A percentile compares a stretch with the other conserved stretches of the same genome.
Conservation (phyloP, 2,113 vertebrate species). For the Noturus placidus region DNA sequence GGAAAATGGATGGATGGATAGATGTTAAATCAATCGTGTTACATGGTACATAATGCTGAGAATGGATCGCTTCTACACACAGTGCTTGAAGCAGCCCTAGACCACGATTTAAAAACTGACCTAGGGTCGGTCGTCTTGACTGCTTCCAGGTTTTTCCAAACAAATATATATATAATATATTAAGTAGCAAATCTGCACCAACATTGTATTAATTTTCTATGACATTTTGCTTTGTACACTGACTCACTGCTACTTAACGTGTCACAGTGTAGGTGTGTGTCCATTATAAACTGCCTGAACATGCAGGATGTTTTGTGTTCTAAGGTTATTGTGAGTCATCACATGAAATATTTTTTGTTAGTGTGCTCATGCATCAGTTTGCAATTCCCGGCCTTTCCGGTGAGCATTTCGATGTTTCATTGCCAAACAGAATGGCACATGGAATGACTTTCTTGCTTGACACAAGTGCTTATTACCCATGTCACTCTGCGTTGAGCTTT, state of each 20-base stretch:
- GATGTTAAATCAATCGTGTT: background rate
- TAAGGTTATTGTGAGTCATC: background rate
- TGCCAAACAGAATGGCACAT: background rate
- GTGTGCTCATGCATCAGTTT: background rate
- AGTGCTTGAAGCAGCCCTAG: background rate
- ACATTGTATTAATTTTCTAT: background rate
- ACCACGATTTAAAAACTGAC: background rate
- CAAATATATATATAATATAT: background rate
- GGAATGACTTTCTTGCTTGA: constrained; percentile 35
- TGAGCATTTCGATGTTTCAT: background rate
- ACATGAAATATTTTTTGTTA: background rate
- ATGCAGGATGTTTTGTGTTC: constrained; percentile 16
- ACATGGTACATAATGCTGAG: too few relatives aligned
- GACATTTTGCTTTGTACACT: constrained; percentile 7
- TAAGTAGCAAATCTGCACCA: background rate
- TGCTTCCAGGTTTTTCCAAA: background rate
- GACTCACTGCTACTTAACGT: constrained; percentile 14
- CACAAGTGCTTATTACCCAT: constrained; percentile 39
- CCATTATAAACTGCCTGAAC: constrained; percentile 3
- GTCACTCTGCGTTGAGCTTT: constrained; percentile 25
- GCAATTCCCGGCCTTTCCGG: background rate
- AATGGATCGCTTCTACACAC: background rate
- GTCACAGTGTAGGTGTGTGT: background rate
- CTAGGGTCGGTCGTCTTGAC: background rate
- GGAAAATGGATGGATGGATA: too few relatives aligned